phyloP scores from a whole-genome alignment of 1,140 invertebrate species.

The Drosophila ficusphila region DNA sequence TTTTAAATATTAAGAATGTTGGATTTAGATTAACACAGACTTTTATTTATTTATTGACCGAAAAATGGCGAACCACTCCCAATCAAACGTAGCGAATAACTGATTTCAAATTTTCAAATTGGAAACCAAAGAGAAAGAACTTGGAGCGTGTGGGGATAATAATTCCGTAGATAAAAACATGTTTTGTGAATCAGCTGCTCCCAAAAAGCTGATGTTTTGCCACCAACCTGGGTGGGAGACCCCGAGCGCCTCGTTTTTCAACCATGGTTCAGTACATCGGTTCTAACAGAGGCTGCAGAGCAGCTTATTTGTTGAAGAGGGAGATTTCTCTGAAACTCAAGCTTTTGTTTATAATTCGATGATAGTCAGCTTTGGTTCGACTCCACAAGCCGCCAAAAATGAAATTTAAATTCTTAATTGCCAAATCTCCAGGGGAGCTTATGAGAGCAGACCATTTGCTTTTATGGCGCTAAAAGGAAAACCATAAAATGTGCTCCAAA shows the following conservation, averaged over 20 bases:
- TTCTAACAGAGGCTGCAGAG: too few relatives aligned
- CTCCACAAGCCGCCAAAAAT: neutral
- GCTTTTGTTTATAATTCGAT: conserved; percentile 6
- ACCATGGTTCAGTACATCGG: too few relatives aligned
- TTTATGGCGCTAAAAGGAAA: conserved; percentile 26
- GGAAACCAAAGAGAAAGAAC: too few relatives aligned
- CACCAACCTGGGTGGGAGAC: too few relatives aligned
- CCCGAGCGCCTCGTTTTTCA: too few relatives aligned
- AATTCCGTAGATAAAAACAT: conserved; percentile 61
- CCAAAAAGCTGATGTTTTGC: too few relatives aligned
- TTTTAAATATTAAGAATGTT: conserved; percentile 50
- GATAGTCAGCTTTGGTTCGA: neutral
- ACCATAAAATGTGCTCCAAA: conserved; percentile 31
- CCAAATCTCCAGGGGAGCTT: neutral
- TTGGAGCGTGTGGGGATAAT: neutral
- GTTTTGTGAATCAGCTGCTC: conserved; percentile 54
- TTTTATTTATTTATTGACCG: conserved; percentile 28
- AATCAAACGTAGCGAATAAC: conserved; percentile 54
- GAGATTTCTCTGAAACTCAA: conserved; percentile 8
- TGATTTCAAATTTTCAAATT: too few relatives aligned
- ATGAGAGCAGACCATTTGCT: neutral
- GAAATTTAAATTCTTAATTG: conserved; percentile 3
- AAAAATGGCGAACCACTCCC: conserved; percentile 65
- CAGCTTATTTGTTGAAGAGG: too few relatives aligned
- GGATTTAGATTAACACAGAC: conserved; percentile 31